Percentiles rank a stretch among this genome's conserved stretches.
These are phyloP conservation scores for Glaucopsyche alexis DNA, from an alignment of 2,888 invertebrate species.

Conservation along the genomic window DNA sequence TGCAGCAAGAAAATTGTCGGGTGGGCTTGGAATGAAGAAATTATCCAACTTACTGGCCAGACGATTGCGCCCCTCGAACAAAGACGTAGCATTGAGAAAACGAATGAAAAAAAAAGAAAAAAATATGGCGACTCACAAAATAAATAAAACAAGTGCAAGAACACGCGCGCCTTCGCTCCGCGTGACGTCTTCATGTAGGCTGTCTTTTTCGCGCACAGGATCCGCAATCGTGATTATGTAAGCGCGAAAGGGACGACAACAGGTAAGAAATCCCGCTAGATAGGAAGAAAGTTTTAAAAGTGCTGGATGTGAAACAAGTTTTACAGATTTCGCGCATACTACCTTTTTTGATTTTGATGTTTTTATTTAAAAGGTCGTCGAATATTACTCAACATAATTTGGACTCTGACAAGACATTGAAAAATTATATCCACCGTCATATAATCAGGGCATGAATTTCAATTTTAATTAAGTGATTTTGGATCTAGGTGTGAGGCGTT, in stretches of 20 bases:
- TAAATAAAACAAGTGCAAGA: conserved; percentile 78
- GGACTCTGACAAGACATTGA: conserved; percentile 41
- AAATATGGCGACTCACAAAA: conserved; percentile 64
- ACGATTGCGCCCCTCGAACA: conserved; percentile 72
- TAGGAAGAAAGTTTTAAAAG: conserved; percentile 77
- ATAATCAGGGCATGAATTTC: not conserved
- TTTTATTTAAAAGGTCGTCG: conserved; percentile 48
- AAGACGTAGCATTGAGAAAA: conserved; percentile 72
- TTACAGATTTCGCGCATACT: conserved; percentile 74
- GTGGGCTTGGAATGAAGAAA: conserved; percentile 76
- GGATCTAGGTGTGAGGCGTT: not conserved
- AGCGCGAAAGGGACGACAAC: conserved; percentile 57
- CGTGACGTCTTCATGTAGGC: conserved; percentile 77
- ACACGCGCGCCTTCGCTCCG: conserved; percentile 75
- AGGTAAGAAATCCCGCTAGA: conserved; percentile 56
- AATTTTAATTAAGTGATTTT: not conserved
- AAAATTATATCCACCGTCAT: conserved; percentile 31
- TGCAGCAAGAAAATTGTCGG: conserved; percentile 77
- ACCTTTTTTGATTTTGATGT: conserved; percentile 55
- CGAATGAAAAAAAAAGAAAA: conserved; percentile 55
- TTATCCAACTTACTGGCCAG: conserved; percentile 72
- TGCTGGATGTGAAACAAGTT: conserved; percentile 73
- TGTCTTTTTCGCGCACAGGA: conserved; percentile 62
- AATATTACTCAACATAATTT: conserved; percentile 43
- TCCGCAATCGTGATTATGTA: conserved; percentile 42